These are phyloP conservation scores for Telmatherina bonti DNA, from an alignment of 2,797 vertebrate species.

Conservation along the genomic window DNA sequence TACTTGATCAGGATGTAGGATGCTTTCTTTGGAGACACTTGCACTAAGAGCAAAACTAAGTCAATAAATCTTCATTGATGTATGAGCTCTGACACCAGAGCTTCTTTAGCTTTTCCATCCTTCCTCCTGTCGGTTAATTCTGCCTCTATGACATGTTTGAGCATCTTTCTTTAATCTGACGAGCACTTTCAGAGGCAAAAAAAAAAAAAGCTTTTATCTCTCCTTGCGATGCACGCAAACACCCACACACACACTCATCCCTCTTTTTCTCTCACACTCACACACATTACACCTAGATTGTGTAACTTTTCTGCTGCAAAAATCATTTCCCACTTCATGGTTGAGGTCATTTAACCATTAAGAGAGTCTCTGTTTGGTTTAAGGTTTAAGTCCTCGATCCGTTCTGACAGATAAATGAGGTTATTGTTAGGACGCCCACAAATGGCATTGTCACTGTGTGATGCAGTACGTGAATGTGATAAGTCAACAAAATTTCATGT, in stretches of 20 bases:
- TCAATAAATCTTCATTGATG: slow-evolving; percentile 6
- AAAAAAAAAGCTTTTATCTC: slow-evolving; percentile 59
- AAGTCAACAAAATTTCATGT: too few species aligned
- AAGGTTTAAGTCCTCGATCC: background rate
- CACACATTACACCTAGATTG: slow-evolving; percentile 35
- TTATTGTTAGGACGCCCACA: background rate
- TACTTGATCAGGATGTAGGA: background rate
- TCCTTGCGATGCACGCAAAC: slow-evolving; percentile 51
- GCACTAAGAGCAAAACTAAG: slow-evolving; percentile 6
- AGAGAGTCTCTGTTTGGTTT: slow-evolving; percentile 75
- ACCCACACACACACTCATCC: slow-evolving; percentile 55
- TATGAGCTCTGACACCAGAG: slow-evolving; percentile 23
- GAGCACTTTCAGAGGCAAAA: slow-evolving; percentile 49
- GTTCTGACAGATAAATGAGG: background rate
- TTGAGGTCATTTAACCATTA: slow-evolving; percentile 81
- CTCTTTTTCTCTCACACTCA: slow-evolving; percentile 24
- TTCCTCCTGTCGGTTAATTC: slow-evolving; percentile 14
- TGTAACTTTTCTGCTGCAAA: slow-evolving; percentile 63
- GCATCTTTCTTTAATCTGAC: slow-evolving; percentile 52
- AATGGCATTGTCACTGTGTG: too few species aligned
- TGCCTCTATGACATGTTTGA: slow-evolving; percentile 18
- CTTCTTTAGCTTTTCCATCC: slow-evolving; percentile 21
- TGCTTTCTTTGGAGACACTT: background rate
- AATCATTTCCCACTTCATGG: slow-evolving; percentile 69
- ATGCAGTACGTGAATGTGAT: too few species aligned